A percentile compares a stretch with the other conserved stretches of the same genome.
These are phyloP conservation scores for Bos javanicus DNA, from an alignment of 2,113 vertebrate species.

Conservation along the genomic window DNA sequence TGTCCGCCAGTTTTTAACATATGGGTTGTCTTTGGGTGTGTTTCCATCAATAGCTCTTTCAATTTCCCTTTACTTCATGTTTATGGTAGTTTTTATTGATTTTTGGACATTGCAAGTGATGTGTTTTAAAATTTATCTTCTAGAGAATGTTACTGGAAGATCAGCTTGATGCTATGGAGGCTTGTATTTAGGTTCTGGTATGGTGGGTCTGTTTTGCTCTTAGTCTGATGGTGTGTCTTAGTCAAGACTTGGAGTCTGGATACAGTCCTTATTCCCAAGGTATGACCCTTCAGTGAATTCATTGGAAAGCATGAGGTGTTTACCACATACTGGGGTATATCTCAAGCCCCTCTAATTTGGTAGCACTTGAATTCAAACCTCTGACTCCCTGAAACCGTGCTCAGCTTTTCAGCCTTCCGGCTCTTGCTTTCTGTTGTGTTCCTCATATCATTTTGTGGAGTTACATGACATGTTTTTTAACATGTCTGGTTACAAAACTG, in stretches of 20 bases:
- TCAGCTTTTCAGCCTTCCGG: not conserved
- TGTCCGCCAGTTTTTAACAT: not conserved
- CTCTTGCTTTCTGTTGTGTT: not conserved
- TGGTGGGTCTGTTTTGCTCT: not conserved
- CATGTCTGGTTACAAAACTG: not conserved
- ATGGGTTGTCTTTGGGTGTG: not conserved
- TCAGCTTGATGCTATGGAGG: not conserved
- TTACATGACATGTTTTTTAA: not conserved
- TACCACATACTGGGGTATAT: not conserved
- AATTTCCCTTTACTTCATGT: not conserved
- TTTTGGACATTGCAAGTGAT: not conserved
- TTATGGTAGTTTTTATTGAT: not conserved
- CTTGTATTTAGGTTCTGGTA: not conserved
- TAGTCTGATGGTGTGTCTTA: not conserved
- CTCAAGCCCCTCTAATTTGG: not conserved
- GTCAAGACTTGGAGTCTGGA: not conserved
- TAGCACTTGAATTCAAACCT: conserved; percentile 3
- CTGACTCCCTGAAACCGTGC: not conserved
- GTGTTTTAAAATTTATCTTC: not conserved
- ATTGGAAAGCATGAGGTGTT: not conserved
- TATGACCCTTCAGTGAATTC: not conserved
- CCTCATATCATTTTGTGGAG: not conserved
- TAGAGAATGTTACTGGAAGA: not conserved
- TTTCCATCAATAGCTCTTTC: not conserved
- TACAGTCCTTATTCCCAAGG: not conserved